phyloP scores from a whole-genome alignment of 1,140 invertebrate species.

The Caenorhabditis inopinata region DNA sequence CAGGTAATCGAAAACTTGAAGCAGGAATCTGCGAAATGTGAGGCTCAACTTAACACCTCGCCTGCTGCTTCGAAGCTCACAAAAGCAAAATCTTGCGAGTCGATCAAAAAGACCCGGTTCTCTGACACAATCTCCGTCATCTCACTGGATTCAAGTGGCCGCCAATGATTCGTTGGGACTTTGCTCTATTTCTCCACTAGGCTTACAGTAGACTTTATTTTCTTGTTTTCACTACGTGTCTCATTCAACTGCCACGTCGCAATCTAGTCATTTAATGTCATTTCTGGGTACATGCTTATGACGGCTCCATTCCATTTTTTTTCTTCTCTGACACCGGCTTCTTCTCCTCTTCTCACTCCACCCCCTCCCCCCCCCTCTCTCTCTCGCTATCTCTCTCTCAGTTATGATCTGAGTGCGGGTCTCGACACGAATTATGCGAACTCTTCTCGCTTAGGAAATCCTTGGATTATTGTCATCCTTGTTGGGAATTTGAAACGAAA shows the following conservation, averaged over 20 bases:
- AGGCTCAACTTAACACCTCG: not conserved
- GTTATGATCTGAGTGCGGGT: slow-evolving; percentile 18
- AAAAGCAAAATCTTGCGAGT: slow-evolving; percentile 32
- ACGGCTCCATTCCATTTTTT: not conserved
- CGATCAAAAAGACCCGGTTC: slow-evolving; percentile 43
- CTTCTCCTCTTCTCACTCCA: not conserved
- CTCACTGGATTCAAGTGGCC: not conserved
- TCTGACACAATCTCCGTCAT: slow-evolving; percentile 41
- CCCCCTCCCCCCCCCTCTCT: not conserved
- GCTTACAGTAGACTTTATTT: not conserved
- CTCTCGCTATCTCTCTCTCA: not conserved
- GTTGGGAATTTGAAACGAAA: not conserved
- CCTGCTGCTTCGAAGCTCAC: not conserved
- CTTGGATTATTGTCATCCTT: not conserved
- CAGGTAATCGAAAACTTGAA: not conserved
- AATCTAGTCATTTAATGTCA: slow-evolving; percentile 20
- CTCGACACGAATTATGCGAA: not conserved
- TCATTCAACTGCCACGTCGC: not conserved
- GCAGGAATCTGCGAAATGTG: not conserved
- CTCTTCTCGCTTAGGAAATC: slow-evolving; percentile 11
- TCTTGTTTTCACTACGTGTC: not conserved
- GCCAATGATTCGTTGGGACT: not conserved
- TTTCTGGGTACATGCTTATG: slow-evolving; percentile 10
- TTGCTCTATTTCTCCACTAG: not conserved
- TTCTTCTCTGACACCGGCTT: not conserved